A percentile compares a stretch with the other conserved stretches of the same genome.
Evolutionary conservation across 2,888 invertebrate species (phyloP).

Genomic region (Omphaloscelis lunosa): DNA sequence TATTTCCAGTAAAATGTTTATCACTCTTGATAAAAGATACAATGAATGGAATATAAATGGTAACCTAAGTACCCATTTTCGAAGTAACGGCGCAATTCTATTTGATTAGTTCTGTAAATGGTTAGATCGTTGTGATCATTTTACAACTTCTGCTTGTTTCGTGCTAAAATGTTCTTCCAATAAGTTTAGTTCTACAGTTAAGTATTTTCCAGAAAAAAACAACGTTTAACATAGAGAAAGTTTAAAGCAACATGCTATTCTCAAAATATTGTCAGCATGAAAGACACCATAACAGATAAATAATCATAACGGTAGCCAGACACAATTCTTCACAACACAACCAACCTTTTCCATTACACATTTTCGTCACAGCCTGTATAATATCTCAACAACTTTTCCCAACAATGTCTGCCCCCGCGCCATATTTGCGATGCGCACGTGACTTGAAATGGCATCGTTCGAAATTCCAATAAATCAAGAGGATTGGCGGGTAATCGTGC

Average conservation of each 20-base stretch:
- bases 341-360: conserved; percentile 26
- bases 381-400: conserved; percentile 61
- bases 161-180: no score
- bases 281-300: conserved; percentile 4
- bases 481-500: conserved; percentile 87
- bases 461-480: conserved; percentile 88
- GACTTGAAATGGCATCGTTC: conserved; percentile 85
- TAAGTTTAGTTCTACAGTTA: no score
- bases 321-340: conserved; percentile 15
- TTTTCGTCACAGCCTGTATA: conserved; percentile 69
- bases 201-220: no score
- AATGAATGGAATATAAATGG: background rate
- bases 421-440: conserved; percentile 84
- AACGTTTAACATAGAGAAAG: no score
- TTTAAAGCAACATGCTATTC: background rate
- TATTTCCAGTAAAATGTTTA: no score
- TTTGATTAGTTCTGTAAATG: background rate
- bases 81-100: background rate
- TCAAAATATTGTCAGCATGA: background rate
- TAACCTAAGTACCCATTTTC: background rate
- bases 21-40: background rate
- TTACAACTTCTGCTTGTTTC: no score
- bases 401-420: conserved; percentile 65
- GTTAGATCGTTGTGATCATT: no score
- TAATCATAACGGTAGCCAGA: conserved; percentile 25